Evolutionary conservation across 1,140 invertebrate genomes (phyloP).

Genomic region (Bathynomus jamesi): DNA sequence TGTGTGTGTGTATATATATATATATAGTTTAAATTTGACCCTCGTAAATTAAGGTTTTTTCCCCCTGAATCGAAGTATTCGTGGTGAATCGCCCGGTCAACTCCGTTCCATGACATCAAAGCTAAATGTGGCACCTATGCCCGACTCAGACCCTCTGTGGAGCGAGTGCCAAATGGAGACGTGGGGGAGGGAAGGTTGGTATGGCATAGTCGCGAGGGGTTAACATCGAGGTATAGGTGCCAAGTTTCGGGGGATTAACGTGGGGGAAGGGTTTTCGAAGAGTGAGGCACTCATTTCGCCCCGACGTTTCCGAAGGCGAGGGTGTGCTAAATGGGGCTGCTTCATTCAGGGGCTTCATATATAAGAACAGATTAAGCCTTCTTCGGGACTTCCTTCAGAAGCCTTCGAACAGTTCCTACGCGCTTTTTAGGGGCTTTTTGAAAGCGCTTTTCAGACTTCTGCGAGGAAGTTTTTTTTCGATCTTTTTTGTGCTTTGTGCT

Average conservation of each 20-base stretch:
- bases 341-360: conserved; percentile 17
- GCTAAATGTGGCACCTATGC: conserved; percentile 32
- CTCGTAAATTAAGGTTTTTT: not conserved
- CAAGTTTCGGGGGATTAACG: not conserved
- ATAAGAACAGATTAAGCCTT: not conserved
- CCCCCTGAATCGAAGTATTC: too few species aligned
- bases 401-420: too few species aligned
- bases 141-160: conserved; percentile 13
- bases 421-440: not conserved
- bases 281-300: conserved; percentile 28
- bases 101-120: conserved; percentile 24
- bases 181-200: not conserved
- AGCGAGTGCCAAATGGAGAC: conserved; percentile 21
- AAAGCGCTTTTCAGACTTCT: not conserved
- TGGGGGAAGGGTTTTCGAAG: not conserved
- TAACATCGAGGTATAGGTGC: not conserved
- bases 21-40: too few species aligned
- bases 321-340: conserved; percentile 37
- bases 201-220: not conserved
- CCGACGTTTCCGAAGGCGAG: conserved; percentile 34
- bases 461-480: not conserved
- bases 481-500: conserved; percentile 5
- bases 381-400: not conserved
- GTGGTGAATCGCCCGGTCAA: not conserved
- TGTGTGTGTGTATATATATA: too few species aligned